phyloP scores from a whole-genome alignment of 2,888 invertebrate genomes.

The Melanostoma scalare region DNA sequence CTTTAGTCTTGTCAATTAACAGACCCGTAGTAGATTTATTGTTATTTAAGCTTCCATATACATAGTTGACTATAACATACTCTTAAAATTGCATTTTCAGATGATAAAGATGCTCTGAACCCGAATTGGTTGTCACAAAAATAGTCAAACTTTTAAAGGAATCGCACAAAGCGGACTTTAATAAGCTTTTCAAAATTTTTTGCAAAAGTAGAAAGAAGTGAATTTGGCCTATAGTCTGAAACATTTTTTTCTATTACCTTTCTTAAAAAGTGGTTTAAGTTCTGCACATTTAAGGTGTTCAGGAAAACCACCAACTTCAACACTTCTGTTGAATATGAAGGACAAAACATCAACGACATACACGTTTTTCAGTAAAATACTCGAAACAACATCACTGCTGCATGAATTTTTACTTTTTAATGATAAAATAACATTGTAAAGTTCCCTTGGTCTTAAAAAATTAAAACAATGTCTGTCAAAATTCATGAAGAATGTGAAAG shows the following conservation, averaged over 20 bases:
- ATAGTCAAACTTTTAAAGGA: background rate
- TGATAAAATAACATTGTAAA: too few relatives aligned
- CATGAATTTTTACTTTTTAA: too few relatives aligned
- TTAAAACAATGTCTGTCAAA: too few relatives aligned
- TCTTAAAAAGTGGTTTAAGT: background rate
- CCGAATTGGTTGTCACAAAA: slow-evolving; percentile 19
- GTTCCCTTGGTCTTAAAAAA: too few relatives aligned
- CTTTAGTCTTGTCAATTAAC: slow-evolving; percentile 31
- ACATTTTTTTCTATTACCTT: slow-evolving; percentile 3
- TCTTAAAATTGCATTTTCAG: slow-evolving; percentile 27
- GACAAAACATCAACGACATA: too few relatives aligned
- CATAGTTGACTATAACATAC: slow-evolving; percentile 19
- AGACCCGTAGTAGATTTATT: background rate
- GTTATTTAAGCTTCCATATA: slow-evolving; percentile 3
- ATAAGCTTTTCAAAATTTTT: slow-evolving; percentile 3
- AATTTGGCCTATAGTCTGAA: slow-evolving; percentile 8
- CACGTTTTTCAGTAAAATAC: too few relatives aligned
- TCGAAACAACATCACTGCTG: too few relatives aligned
- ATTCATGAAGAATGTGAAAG: too few relatives aligned
- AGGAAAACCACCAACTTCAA: too few relatives aligned
- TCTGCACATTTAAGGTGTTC: background rate
- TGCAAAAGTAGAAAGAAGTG: background rate
- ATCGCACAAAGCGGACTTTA: slow-evolving; percentile 4
- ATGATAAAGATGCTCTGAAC: slow-evolving; percentile 12
- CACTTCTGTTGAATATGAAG: too few relatives aligned